Evolutionary conservation across 2,113 vertebrate genomes (phyloP).

Genomic region (Nansenia antarctica): DNA sequence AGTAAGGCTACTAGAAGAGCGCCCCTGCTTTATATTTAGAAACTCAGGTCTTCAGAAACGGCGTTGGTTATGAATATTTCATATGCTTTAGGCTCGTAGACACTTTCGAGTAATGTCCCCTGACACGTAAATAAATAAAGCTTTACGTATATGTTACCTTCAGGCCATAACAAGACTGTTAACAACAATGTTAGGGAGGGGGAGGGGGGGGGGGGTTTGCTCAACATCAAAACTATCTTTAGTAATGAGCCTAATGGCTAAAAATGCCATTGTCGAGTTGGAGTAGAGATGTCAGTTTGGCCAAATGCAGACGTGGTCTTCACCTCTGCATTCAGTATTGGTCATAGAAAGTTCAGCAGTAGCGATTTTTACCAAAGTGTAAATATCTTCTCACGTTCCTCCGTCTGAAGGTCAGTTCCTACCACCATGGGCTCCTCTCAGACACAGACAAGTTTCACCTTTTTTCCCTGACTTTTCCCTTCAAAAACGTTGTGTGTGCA

Average conservation of each 20-base stretch:
- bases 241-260: neutral
- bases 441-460: too few species aligned
- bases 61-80: slow-evolving; percentile 7
- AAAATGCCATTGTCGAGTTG: too few species aligned
- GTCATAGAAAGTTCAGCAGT: too few species aligned
- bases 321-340: too few species aligned
- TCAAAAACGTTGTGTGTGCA: too few species aligned
- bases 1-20: neutral
- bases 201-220: neutral
- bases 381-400: too few species aligned
- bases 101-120: neutral
- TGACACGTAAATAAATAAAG: too few species aligned
- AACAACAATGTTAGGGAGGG: neutral
- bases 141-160: slow-evolving; percentile 3
- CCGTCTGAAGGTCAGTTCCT: too few species aligned
- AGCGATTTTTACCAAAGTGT: too few species aligned
- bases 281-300: too few species aligned
- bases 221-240: neutral
- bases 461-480: too few species aligned
- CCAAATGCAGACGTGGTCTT: neutral
- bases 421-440: too few species aligned
- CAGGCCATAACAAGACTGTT: neutral
- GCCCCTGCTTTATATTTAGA: neutral
- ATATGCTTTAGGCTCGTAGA: slow-evolving; percentile 10
- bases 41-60: slow-evolving; percentile 6